Conservation (phyloP, 1,140 invertebrate genomes). For the Oryctes rhinoceros region DNA sequence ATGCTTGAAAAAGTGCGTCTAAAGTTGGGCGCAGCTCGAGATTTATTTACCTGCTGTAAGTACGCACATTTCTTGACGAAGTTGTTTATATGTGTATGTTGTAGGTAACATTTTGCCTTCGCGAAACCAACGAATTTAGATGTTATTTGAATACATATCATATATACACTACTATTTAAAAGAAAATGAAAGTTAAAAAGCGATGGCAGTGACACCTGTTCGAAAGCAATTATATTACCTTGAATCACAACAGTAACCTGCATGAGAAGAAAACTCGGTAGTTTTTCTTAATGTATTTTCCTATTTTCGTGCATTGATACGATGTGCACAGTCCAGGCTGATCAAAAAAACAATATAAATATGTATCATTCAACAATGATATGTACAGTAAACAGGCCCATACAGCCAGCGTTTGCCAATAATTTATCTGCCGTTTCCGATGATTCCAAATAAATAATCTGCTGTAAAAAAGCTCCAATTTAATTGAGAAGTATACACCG, state of each 20-base stretch:
- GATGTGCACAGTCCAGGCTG: background rate
- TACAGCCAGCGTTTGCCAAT: background rate
- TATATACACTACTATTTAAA: too few species aligned
- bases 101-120: too few species aligned
- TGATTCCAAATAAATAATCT: slow-evolving; percentile 17
- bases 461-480: slow-evolving; percentile 20
- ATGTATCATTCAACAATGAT: background rate
- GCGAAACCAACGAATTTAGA: too few species aligned
- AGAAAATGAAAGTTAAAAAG: background rate
- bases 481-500: slow-evolving; percentile 34
- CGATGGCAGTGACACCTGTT: slow-evolving; percentile 39
- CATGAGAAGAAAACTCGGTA: background rate
- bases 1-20: too few species aligned
- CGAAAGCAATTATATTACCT: slow-evolving; percentile 23
- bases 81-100: too few species aligned
- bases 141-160: too few species aligned
- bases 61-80: too few species aligned
- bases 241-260: slow-evolving; percentile 13
- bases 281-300: slow-evolving; percentile 5
- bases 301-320: background rate
- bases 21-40: too few species aligned
- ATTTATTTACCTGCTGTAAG: too few species aligned
- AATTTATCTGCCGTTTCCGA: slow-evolving; percentile 11
- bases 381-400: slow-evolving; percentile 3
- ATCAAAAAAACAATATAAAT: background rate